Percentiles rank a stretch among this genome's conserved stretches.
These are phyloP conservation scores for Taphrorychus bicolor DNA, from an alignment of 2,888 invertebrate genomes.

Conservation along the genomic window DNA sequence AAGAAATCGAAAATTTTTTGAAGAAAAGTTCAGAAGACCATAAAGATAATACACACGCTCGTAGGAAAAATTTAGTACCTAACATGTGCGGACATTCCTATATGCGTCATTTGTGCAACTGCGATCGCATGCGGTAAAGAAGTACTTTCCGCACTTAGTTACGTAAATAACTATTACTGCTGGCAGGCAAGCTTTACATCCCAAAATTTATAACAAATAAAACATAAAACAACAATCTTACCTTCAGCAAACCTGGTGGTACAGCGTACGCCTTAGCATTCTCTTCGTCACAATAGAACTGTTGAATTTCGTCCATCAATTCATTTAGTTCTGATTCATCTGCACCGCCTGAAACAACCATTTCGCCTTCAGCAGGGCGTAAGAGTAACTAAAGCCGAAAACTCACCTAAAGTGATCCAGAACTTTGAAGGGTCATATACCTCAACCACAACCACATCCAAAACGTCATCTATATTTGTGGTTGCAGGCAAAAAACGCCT, in stretches of 20 bases:
- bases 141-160: too few species aligned
- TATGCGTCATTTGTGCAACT: too few species aligned
- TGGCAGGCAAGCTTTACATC: background rate
- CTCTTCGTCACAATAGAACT: conserved; percentile 22
- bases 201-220: conserved; percentile 1
- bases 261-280: conserved; percentile 23
- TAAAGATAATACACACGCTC: too few species aligned
- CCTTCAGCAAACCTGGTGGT: conserved; percentile 12
- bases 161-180: background rate
- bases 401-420: conserved; percentile 61
- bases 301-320: conserved; percentile 64
- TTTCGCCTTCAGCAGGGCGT: background rate
- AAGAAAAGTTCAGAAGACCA: too few species aligned
- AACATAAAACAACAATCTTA: conserved; percentile 18
- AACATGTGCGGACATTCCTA: too few species aligned
- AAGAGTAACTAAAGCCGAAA: background rate
- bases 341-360: background rate
- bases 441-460: conserved; percentile 61
- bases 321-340: conserved; percentile 54
- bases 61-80: too few species aligned
- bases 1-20: too few species aligned
- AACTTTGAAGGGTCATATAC: conserved; percentile 67
- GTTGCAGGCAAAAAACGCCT: conserved; percentile 42
- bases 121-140: too few species aligned
- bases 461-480: conserved; percentile 24